Percentiles rank a stretch among this genome's conserved stretches.
Conservation (phyloP, 2,113 vertebrate species). For the Malaclemys terrapin region DNA sequence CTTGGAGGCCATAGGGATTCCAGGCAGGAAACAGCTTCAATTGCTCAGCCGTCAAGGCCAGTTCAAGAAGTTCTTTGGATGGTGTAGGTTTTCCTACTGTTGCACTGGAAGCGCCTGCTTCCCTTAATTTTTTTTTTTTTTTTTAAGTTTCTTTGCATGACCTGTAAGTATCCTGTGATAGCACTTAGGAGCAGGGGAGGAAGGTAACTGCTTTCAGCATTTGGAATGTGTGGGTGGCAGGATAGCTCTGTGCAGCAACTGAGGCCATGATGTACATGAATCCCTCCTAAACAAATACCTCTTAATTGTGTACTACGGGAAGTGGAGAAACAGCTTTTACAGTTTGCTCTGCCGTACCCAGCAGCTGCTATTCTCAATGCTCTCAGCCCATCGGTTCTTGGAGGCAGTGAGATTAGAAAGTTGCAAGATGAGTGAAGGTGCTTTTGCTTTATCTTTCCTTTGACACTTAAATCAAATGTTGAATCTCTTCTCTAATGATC, state of each 20-base stretch:
- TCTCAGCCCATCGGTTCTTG: background rate
- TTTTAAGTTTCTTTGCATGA: slow-evolving; percentile 44
- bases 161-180: slow-evolving; percentile 73
- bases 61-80: slow-evolving; percentile 66
- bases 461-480: background rate
- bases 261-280: slow-evolving; percentile 35
- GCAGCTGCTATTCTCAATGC: slow-evolving; percentile 27
- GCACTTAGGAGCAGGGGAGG: slow-evolving; percentile 51
- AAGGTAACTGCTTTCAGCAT: slow-evolving; percentile 63
- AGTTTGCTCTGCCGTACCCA: background rate
- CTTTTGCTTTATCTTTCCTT: slow-evolving; percentile 19
- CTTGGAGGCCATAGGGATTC: slow-evolving; percentile 7
- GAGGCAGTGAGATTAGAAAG: slow-evolving; percentile 37
- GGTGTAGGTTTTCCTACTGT: slow-evolving; percentile 58
- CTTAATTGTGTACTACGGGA: slow-evolving; percentile 48
- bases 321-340: slow-evolving; percentile 28
- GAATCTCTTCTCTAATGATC: background rate
- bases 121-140: slow-evolving; percentile 32
- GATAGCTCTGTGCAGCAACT: slow-evolving; percentile 24
- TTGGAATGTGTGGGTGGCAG: slow-evolving; percentile 70
- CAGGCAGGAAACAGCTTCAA: slow-evolving; percentile 72
- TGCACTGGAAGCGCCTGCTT: slow-evolving; percentile 65
- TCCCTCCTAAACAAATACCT: slow-evolving; percentile 67
- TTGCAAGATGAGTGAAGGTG: slow-evolving; percentile 10
- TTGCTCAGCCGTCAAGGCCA: slow-evolving; percentile 51